These are phyloP conservation scores for Hyalella azteca DNA, from an alignment of 2,888 invertebrate genomes.

Conservation along the genomic window DNA sequence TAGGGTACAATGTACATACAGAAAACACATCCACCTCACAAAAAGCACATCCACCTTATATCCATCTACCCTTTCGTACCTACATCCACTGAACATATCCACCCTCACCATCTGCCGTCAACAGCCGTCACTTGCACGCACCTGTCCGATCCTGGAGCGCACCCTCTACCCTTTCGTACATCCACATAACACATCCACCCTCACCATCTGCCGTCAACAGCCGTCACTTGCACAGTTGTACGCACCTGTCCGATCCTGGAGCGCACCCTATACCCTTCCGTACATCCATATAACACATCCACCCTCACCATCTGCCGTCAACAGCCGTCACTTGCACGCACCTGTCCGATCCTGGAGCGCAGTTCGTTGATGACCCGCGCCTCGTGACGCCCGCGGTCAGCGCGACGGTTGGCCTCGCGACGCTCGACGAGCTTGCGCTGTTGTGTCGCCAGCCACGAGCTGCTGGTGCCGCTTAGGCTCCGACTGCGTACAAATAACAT, in stretches of 20 bases:
- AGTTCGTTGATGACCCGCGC: conserved; percentile 70
- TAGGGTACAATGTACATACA: no score
- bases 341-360: conserved; percentile 61
- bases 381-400: conserved; percentile 76
- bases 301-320: background rate
- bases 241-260: background rate
- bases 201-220: background rate
- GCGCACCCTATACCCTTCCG: background rate
- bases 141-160: background rate
- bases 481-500: conserved; percentile 40
- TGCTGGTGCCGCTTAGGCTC: conserved; percentile 52
- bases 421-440: conserved; percentile 81
- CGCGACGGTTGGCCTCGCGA: conserved; percentile 73
- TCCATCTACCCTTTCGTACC: no score
- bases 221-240: background rate
- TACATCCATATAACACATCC: background rate
- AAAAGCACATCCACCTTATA: no score
- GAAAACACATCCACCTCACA: no score
- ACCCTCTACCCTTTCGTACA: no score
- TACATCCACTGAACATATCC: background rate
- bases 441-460: conserved; percentile 81
- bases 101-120: background rate
- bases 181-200: background rate
- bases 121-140: background rate
- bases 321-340: background rate